These are phyloP conservation scores for Ardeotis arabs DNA, from an alignment of 2,113 vertebrate genomes.

Conservation along the genomic window DNA sequence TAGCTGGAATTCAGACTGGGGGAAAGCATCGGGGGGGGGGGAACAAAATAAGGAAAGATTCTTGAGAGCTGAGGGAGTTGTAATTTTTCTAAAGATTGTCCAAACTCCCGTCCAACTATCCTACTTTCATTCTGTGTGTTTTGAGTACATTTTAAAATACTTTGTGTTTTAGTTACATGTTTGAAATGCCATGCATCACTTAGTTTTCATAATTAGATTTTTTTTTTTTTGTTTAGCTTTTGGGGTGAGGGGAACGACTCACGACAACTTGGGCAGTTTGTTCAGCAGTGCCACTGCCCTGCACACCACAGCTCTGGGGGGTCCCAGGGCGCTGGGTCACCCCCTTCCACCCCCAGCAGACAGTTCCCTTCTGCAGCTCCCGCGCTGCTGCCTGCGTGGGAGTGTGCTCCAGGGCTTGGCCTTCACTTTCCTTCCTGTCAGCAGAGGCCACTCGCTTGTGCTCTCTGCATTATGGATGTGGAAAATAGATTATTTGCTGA, in stretches of 20 bases:
- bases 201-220: neutral
- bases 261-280: rapidly evolving
- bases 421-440: neutral
- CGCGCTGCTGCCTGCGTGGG: neutral
- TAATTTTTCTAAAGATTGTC: neutral
- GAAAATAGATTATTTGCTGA: neutral
- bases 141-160: neutral
- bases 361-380: neutral
- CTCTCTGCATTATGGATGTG: neutral
- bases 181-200: neutral
- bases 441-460: neutral
- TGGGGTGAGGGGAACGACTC: rapidly evolving
- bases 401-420: neutral
- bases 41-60: neutral
- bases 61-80: neutral
- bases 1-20: neutral
- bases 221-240: rapidly evolving
- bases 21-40: no score
- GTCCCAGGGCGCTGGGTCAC: rapidly evolving
- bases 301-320: neutral
- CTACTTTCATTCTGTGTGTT: neutral
- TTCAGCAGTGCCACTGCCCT: neutral
- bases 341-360: neutral
- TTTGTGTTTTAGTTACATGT: neutral
- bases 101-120: rapidly evolving